Evolutionary conservation across 2,797 vertebrate genomes (phyloP).

Genomic region (Tokudaia muenninki): DNA sequence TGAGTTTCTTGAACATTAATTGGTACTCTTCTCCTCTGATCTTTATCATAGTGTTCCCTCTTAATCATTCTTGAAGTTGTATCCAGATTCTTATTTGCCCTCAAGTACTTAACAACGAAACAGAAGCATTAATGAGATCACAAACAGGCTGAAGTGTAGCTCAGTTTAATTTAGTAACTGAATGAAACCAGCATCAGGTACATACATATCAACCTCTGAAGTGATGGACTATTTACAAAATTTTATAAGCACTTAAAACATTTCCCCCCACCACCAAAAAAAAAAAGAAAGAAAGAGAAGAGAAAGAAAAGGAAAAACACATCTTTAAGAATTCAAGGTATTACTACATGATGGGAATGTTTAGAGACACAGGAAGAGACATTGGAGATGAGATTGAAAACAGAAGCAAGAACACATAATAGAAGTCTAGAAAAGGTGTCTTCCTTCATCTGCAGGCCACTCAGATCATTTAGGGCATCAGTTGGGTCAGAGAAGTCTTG

Average conservation of each 20-base stretch:
- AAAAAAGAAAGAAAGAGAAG: not conserved
- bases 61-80: constrained; percentile 37
- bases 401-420: not conserved
- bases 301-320: not conserved
- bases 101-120: constrained; percentile 25
- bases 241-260: constrained; percentile 18
- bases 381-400: not conserved
- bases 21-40: constrained; percentile 36
- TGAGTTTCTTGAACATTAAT: constrained; percentile 1
- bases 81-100: constrained; percentile 30
- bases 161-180: not conserved
- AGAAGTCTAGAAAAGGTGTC: not conserved
- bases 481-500: not conserved
- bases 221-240: constrained; percentile 5
- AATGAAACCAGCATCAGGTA: not conserved
- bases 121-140: not conserved
- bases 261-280: not conserved
- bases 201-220: not conserved
- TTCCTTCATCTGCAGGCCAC: not conserved
- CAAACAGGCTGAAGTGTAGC: constrained; percentile 4
- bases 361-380: not conserved
- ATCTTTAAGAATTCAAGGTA: not conserved
- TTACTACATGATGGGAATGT: not conserved
- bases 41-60: constrained; percentile 1
- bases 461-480: not conserved